Conservation (phyloP, 2,888 invertebrate genomes). For the Micoletzkya japonica region DNA sequence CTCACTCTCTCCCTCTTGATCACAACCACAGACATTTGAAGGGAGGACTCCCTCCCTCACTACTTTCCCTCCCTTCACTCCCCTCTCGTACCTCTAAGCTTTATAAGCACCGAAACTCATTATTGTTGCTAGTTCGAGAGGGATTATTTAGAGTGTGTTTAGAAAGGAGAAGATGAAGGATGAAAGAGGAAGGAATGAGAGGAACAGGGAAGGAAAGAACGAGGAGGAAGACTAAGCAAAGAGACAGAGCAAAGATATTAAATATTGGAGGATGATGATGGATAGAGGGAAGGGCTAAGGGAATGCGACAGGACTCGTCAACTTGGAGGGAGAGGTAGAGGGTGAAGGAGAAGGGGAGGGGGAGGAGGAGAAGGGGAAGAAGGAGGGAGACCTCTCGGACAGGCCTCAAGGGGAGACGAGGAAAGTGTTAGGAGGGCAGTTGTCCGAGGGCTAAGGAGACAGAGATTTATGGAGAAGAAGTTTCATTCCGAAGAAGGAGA, state of each 20-base stretch:
- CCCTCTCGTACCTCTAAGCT: too few relatives aligned
- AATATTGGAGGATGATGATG: not conserved
- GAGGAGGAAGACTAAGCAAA: not conserved
- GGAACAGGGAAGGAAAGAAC: not conserved
- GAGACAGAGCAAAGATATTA: not conserved
- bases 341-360: conserved; percentile 8
- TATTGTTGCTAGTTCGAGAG: too few relatives aligned
- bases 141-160: not conserved
- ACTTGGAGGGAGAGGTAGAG: not conserved
- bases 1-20: too few relatives aligned
- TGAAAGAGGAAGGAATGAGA: not conserved
- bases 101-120: too few relatives aligned
- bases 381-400: not conserved
- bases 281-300: conserved; percentile 12
- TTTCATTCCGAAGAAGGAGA: not conserved
- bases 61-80: too few relatives aligned
- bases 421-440: too few relatives aligned
- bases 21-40: too few relatives aligned
- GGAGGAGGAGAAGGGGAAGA: not conserved
- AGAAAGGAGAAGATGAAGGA: not conserved
- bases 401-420: conserved; percentile 1
- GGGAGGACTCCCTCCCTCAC: too few relatives aligned
- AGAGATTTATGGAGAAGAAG: not conserved
- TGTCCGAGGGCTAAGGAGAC: not conserved
- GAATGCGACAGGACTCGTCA: conserved; percentile 6